Evolutionary conservation across 2,797 vertebrate genomes (phyloP).

Genomic region (Lepus townsendii): DNA sequence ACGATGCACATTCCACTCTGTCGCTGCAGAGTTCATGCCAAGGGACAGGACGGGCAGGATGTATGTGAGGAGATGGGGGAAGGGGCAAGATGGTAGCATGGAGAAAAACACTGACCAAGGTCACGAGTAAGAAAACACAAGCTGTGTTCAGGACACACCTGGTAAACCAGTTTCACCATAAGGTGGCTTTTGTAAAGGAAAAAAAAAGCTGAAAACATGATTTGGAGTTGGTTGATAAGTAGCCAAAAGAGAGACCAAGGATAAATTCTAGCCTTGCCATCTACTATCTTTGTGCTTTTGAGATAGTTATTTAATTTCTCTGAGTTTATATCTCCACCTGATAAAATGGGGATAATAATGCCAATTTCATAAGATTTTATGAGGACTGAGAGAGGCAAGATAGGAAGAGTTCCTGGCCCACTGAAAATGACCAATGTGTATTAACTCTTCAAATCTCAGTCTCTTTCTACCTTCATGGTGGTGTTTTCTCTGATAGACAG

Average conservation of each 20-base stretch:
- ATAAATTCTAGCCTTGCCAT: not conserved
- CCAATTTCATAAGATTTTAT: not conserved
- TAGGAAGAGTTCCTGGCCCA: not conserved
- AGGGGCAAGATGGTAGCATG: not conserved
- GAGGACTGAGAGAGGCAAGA: not conserved
- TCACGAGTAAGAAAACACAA: not conserved
- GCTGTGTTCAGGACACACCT: not conserved
- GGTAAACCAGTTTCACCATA: not conserved
- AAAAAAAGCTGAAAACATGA: not conserved
- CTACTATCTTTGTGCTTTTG: not conserved
- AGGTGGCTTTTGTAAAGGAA: not conserved
- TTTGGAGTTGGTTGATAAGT: not conserved
- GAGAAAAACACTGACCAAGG: not conserved
- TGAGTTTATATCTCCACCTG: not conserved
- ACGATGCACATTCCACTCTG: not conserved
- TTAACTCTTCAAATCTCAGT: not conserved
- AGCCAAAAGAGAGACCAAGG: constrained; percentile 3
- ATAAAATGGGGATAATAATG: not conserved
- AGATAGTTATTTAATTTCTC: not conserved
- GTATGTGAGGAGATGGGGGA: not conserved
- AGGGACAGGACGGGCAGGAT: not conserved
- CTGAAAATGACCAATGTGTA: not conserved
- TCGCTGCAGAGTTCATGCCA: not conserved
- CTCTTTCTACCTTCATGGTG: not conserved
- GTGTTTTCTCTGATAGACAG: not conserved